Evolutionary conservation across 2,113 vertebrate genomes (phyloP).

Genomic region (Gymnorhina tibicen): DNA sequence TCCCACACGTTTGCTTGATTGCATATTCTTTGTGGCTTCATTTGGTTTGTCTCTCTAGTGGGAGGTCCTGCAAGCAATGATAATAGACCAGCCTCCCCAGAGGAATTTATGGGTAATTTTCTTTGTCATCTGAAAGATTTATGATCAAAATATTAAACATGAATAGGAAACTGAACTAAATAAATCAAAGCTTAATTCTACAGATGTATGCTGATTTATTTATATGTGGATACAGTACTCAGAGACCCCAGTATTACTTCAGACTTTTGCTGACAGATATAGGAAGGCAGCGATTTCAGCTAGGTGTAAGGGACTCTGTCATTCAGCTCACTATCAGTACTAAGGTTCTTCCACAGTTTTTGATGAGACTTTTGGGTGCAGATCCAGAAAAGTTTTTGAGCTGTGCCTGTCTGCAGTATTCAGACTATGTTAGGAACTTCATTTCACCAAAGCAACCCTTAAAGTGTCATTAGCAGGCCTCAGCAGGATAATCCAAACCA

Average conservation of each 20-base stretch:
- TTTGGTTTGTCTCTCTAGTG: constrained; percentile 32
- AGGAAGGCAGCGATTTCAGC: neutral
- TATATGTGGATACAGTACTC: neutral
- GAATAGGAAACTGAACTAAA: constrained; percentile 26
- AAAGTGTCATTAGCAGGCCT: neutral
- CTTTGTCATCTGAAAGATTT: constrained; percentile 31
- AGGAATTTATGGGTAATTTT: constrained; percentile 22
- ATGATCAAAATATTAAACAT: constrained; percentile 36
- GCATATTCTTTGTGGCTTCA: constrained; percentile 8
- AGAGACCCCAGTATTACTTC: neutral
- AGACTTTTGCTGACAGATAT: neutral
- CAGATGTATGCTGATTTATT: neutral
- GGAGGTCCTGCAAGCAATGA: constrained; percentile 14
- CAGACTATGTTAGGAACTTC: neutral
- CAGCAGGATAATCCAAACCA: neutral
- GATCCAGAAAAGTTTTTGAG: neutral
- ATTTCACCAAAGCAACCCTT: neutral
- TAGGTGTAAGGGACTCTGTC: neutral
- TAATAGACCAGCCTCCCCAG: neutral
- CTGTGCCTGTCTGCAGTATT: neutral
- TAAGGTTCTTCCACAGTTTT: neutral
- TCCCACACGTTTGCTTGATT: constrained; percentile 31
- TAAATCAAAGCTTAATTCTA: neutral
- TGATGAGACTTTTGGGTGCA: neutral
- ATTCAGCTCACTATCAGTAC: neutral